phyloP scores from a whole-genome alignment of 2,888 invertebrate genomes.

The Coenonympha arcania region DNA sequence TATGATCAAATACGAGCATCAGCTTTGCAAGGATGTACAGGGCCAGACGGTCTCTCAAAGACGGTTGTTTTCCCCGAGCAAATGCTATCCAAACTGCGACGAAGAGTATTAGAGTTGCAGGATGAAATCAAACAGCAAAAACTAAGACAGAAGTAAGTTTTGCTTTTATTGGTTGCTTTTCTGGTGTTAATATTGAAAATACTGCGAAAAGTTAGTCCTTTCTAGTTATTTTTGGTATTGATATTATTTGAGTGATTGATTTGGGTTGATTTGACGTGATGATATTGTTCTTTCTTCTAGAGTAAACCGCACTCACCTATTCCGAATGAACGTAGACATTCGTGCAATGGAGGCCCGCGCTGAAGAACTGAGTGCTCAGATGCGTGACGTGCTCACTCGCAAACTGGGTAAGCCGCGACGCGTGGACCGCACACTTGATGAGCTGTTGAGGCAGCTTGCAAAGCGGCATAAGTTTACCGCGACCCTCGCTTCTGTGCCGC shows the following conservation, averaged over 20 bases:
- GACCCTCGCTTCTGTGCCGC: slow-evolving; percentile 43
- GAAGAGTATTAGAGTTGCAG: slow-evolving; percentile 77
- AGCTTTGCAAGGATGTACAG: slow-evolving; percentile 58
- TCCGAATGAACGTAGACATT: slow-evolving; percentile 80
- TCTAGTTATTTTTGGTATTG: too few relatives aligned
- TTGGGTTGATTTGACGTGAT: too few relatives aligned
- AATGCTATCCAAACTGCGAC: slow-evolving; percentile 72
- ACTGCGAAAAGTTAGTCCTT: too few relatives aligned
- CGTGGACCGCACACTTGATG: slow-evolving; percentile 60
- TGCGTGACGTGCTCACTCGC: slow-evolving; percentile 58
- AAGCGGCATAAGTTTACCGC: slow-evolving; percentile 58
- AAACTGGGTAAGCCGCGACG: slow-evolving; percentile 59
- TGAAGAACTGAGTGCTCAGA: slow-evolving; percentile 67
- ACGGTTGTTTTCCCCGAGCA: slow-evolving; percentile 78
- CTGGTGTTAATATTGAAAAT: too few relatives aligned
- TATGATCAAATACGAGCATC: slow-evolving; percentile 78
- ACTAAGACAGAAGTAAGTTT: slow-evolving; percentile 72
- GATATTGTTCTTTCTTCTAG: slow-evolving; percentile 59
- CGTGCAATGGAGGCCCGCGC: slow-evolving; percentile 78
- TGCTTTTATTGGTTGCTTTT: too few relatives aligned
- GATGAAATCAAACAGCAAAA: slow-evolving; percentile 78
- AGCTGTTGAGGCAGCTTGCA: slow-evolving; percentile 57
- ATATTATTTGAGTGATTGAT: too few relatives aligned
- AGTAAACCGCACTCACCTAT: slow-evolving; percentile 78
- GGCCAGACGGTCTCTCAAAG: slow-evolving; percentile 53